Percentiles rank a stretch among this genome's conserved stretches.
These are phyloP conservation scores for Todiramphus chloris DNA, from an alignment of 2,113 vertebrate species.

Conservation along the genomic window DNA sequence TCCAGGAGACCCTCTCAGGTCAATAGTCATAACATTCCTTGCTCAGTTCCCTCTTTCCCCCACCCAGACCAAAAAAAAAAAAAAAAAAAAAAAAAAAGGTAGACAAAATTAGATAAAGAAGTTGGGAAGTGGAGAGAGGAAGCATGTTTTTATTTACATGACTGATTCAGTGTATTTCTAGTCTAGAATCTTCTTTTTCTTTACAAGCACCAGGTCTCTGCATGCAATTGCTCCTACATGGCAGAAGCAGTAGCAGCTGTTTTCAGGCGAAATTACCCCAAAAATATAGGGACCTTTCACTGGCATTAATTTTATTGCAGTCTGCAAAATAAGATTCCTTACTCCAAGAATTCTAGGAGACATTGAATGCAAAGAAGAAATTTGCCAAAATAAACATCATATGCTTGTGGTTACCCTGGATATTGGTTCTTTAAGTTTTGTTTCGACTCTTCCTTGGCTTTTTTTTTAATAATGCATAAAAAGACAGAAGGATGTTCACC, in stretches of 20 bases:
- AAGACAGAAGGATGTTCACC: not conserved
- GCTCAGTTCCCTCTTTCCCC: not conserved
- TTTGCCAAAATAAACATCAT: not conserved
- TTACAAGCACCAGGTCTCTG: not conserved
- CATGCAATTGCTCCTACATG: not conserved
- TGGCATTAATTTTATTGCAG: not conserved
- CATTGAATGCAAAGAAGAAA: not conserved
- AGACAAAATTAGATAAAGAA: not conserved
- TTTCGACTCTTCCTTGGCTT: not conserved
- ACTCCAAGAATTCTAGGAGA: not conserved
- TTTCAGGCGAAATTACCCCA: not conserved
- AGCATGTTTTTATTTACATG: not conserved
- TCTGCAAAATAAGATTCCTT: not conserved
- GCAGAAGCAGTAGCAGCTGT: not conserved
- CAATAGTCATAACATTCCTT: conserved; percentile 44
- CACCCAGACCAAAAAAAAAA: not conserved
- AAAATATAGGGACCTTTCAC: not conserved
- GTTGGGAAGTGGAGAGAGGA: not conserved
- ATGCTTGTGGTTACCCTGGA: not conserved
- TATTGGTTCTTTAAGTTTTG: not conserved
- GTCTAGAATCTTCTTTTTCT: not conserved
- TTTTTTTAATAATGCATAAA: not conserved
- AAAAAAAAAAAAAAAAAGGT: not conserved
- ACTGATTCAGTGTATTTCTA: not conserved
- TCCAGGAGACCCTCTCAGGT: conserved; percentile 68